These are phyloP conservation scores for Tiliqua scincoides DNA, from an alignment of 2,113 vertebrate species.

Conservation along the genomic window DNA sequence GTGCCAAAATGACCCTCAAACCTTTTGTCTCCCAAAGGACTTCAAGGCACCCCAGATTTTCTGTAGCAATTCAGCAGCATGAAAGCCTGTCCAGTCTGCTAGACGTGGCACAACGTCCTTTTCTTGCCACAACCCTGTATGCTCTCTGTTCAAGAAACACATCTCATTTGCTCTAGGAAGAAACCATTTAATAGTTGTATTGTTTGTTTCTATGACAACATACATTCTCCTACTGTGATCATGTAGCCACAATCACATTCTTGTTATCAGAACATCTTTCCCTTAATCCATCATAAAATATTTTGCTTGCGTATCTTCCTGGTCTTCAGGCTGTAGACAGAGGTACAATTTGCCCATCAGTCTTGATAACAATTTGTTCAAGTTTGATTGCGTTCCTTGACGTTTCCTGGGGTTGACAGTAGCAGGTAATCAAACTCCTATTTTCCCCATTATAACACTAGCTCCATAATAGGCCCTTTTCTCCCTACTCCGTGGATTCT, in stretches of 20 bases:
- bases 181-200: constrained; percentile 30
- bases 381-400: not conserved
- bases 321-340: not conserved
- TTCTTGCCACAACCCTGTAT: not conserved
- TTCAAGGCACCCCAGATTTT: not conserved
- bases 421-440: not conserved
- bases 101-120: not conserved
- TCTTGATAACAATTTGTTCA: constrained; percentile 2
- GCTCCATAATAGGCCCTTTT: not conserved
- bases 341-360: not conserved
- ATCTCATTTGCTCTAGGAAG: constrained; percentile 4
- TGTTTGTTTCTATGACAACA: constrained; percentile 61
- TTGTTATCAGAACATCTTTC: constrained; percentile 11
- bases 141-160: not conserved
- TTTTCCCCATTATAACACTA: constrained; percentile 13
- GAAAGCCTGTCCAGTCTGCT: not conserved
- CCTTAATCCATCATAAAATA: not conserved
- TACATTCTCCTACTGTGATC: constrained; percentile 19
- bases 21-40: not conserved
- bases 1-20: not conserved
- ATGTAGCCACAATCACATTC: constrained; percentile 3
- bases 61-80: not conserved
- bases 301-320: not conserved
- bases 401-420: constrained; percentile 7
- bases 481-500: not conserved